Conservation (phyloP, 2,888 invertebrate species). For the Ormyrus labotus region DNA sequence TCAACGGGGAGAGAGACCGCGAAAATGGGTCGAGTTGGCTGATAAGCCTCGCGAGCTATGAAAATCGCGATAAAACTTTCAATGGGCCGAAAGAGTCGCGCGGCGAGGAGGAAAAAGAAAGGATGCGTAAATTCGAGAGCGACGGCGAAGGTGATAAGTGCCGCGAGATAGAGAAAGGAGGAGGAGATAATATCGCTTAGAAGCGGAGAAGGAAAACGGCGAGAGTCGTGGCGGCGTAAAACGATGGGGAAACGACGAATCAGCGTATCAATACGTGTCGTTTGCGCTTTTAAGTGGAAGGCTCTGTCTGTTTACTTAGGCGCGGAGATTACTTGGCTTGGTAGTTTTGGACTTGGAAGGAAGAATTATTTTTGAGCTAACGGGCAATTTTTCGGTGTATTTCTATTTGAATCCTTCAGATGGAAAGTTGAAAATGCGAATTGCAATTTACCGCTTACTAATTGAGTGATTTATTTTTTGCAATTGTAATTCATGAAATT, state of each 20-base stretch:
- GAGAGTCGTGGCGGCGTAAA: background rate
- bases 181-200: background rate
- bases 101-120: constrained; percentile 11
- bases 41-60: constrained; percentile 6
- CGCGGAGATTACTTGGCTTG: too few relatives aligned
- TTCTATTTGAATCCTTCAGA: too few relatives aligned
- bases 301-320: too few relatives aligned
- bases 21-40: background rate
- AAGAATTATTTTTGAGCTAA: too few relatives aligned
- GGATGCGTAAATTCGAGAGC: constrained; percentile 31
- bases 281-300: too few relatives aligned
- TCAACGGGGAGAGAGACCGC: background rate
- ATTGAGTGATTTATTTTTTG: too few relatives aligned
- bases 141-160: constrained; percentile 19
- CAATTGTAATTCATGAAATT: too few relatives aligned
- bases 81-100: constrained; percentile 12
- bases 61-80: constrained; percentile 29
- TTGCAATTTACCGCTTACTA: too few relatives aligned
- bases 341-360: too few relatives aligned
- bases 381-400: too few relatives aligned
- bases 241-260: background rate
- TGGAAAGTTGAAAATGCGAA: too few relatives aligned
- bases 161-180: constrained; percentile 14
- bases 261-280: constrained; percentile 8
- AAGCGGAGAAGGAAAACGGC: background rate